Conservation (phyloP, 35 echinoderm and acorn worm species). For the Nesometra sesokonis region DNA sequence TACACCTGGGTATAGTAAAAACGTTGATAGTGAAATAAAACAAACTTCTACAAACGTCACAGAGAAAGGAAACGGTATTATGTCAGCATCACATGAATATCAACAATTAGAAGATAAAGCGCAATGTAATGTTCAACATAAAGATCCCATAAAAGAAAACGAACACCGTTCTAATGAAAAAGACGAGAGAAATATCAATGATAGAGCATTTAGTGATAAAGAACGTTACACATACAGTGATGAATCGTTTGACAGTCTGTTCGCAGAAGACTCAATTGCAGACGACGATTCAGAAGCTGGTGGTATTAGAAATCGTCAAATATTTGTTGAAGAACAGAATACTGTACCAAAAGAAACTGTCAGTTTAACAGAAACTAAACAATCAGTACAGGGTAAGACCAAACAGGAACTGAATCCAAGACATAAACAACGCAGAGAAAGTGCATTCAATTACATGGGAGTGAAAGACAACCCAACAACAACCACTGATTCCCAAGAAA, state of each 20-base stretch:
- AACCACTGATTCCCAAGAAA: not conserved
- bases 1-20: no score
- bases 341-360: not conserved
- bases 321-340: not conserved
- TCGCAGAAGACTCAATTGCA: not conserved
- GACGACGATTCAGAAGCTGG: not conserved
- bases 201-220: not conserved
- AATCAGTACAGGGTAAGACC: not conserved
- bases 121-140: no score
- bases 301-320: not conserved
- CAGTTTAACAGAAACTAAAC: not conserved
- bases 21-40: no score
- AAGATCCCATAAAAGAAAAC: not conserved
- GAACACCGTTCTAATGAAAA: not conserved
- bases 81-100: no score
- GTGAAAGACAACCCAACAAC: slow-evolving; percentile 8
- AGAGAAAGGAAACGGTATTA: no score
- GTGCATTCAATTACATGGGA: slow-evolving; percentile 15
- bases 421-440: not conserved
- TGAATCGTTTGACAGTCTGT: not conserved
- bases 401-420: not conserved
- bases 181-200: not conserved
- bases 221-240: not conserved
- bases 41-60: no score
- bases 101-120: no score